Conservation (phyloP, 2,888 invertebrate species). For the Nephrocerus scutellatus region DNA sequence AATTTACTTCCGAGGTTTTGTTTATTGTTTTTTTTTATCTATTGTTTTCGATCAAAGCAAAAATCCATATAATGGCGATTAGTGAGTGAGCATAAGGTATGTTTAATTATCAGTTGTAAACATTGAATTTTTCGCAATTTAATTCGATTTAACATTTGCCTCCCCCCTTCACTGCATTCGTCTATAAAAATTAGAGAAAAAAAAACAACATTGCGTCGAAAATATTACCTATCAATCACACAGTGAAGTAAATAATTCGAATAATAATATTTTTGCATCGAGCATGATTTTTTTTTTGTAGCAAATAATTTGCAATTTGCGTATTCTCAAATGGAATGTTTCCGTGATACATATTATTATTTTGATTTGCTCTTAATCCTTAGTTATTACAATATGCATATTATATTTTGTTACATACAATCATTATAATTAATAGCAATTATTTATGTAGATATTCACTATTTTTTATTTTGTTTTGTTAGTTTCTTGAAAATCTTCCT, state of each 20-base stretch:
- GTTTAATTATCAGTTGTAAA: conserved; percentile 26
- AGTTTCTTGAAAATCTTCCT: not conserved
- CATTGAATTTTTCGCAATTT: not conserved
- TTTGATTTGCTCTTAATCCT: conserved; percentile 33
- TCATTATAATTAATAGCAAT: conserved; percentile 26
- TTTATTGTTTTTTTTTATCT: too few species aligned
- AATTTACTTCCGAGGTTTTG: conserved; percentile 11
- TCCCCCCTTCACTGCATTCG: too few species aligned
- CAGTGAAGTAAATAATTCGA: conserved; percentile 21
- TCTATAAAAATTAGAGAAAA: not conserved
- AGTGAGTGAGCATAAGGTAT: conserved; percentile 49
- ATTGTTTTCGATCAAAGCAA: conserved; percentile 30
- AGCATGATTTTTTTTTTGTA: too few species aligned
- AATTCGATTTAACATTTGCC: too few species aligned
- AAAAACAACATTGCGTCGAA: conserved; percentile 3
- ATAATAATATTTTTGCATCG: too few species aligned
- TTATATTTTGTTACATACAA: conserved; percentile 22
- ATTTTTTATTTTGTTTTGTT: conserved; percentile 4
- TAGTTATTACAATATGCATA: conserved; percentile 19
- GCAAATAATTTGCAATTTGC: too few species aligned
- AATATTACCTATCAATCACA: conserved; percentile 22
- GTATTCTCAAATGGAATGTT: too few species aligned
- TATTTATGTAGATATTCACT: not conserved
- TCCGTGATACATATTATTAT: conserved; percentile 17
- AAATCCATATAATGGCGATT: conserved; percentile 34